Conservation (phyloP, 2,797 vertebrate genomes). For the Sphaeramia orbicularis region DNA sequence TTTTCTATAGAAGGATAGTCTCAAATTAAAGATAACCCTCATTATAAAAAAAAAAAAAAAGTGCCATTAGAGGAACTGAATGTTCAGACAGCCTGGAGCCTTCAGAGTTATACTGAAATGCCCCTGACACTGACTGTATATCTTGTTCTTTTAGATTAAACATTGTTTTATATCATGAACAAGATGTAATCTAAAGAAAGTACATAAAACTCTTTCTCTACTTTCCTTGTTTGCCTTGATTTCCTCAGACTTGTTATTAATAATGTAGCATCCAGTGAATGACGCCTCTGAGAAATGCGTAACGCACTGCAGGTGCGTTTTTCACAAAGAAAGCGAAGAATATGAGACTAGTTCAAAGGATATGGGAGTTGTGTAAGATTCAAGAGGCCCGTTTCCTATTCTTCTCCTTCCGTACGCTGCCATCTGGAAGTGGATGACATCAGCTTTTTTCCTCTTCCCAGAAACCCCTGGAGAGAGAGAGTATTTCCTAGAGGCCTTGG, state of each 20-base stretch:
- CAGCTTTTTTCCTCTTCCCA: constrained; percentile 68
- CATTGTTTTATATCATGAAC: neutral
- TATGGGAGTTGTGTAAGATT: constrained; percentile 36
- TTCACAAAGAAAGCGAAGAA: neutral
- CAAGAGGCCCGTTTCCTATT: constrained; percentile 46
- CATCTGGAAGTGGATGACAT: constrained; percentile 65
- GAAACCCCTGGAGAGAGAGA: constrained; percentile 43
- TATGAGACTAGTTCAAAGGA: constrained; percentile 39
- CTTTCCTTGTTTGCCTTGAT: neutral
- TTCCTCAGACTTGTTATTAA: neutral
- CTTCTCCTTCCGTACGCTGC: constrained; percentile 34
- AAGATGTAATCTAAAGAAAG: neutral
- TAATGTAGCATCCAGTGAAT: too few relatives aligned
- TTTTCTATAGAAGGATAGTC: too few relatives aligned
- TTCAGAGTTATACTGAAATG: neutral
- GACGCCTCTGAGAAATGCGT: neutral
- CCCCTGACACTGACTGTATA: neutral
- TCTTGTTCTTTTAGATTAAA: constrained; percentile 13
- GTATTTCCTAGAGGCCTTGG: constrained; percentile 44
- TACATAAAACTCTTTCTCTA: too few relatives aligned
- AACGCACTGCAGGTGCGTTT: constrained; percentile 30
- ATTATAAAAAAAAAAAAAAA: too few relatives aligned
- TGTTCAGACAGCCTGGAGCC: neutral
- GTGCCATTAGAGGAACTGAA: neutral
- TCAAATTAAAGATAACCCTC: too few relatives aligned